Conservation (phyloP, 1,140 invertebrate genomes). For the Helicoverpa zea region DNA sequence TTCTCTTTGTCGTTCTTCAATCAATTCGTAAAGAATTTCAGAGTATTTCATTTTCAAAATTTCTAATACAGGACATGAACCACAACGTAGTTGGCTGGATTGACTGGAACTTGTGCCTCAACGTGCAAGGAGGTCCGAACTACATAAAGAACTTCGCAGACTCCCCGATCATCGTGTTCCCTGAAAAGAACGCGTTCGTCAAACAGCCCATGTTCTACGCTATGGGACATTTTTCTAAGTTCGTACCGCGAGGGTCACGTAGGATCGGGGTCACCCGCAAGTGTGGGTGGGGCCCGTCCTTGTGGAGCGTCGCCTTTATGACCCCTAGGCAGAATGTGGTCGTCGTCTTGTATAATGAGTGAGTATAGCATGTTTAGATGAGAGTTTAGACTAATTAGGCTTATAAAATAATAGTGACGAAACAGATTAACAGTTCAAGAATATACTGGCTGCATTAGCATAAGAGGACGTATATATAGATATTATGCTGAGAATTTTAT, state of each 20-base stretch:
- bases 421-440: too few relatives aligned
- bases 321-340: conserved; percentile 67
- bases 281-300: conserved; percentile 24
- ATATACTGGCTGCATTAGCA: too few relatives aligned
- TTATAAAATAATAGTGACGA: too few relatives aligned
- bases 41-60: not conserved
- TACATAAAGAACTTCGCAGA: conserved; percentile 93
- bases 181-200: conserved; percentile 89
- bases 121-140: conserved; percentile 92
- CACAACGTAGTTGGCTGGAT: conserved; percentile 92
- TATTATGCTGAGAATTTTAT: too few relatives aligned
- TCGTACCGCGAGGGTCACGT: conserved; percentile 89
- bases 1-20: too few relatives aligned
- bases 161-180: conserved; percentile 92
- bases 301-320: conserved; percentile 66
- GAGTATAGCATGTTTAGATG: conserved; percentile 41
- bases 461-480: too few relatives aligned
- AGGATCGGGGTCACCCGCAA: conserved; percentile 77
- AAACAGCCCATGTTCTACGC: conserved; percentile 96
- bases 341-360: conserved; percentile 69
- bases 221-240: conserved; percentile 95
- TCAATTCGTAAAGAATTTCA: too few relatives aligned
- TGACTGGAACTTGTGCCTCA: conserved; percentile 96
- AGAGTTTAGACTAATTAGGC: too few relatives aligned
- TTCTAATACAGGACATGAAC: conserved; percentile 89